Base-by-base conservation (phyloP, 2,113 vertebrate genomes). In the Oenanthe oenanthe region DNA sequence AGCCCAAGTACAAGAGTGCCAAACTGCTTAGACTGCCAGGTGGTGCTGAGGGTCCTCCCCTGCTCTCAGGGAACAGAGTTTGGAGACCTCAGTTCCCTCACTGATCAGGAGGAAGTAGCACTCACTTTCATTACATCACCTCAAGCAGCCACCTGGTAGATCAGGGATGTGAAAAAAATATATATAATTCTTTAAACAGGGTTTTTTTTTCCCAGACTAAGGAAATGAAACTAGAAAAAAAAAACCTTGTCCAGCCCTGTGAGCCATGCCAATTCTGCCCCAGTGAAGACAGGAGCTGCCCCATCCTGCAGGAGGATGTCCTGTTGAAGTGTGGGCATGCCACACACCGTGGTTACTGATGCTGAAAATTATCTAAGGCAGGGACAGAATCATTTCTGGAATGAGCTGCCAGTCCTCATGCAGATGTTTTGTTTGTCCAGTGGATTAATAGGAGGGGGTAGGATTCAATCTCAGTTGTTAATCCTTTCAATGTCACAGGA, bases 401-500 rank as follows among this genome's bases (percentile, higher is more conserved):
- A 45, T 31, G 48, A 22, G 9, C 79, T 91, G n/a, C 34, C 75
- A 26, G 45, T 22, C 45, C 45, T 76, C 32, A 25, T 48, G 28
- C 0, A 11, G 40, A 60, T 28, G 31, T 45, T 77, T 32, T 17
- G 21, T 20, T 83, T 7, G 1, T 47, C 29, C 50, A n/a, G 70
- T 34, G 78, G 83, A 93, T 95, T 87, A 92, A 85, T 34, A 70
- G 48, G 45, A 78, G 57, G 21, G 58, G 26, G 34, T 75, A 89
- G 75, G 32, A 43, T 88, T 89, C 83, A 63, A n/a, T 73, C 63
- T 82, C 50, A 32, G 74, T n/a, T 43, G 42, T 66, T 92, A 92
- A 96, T 89, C 75, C 87, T 89, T 94, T 31, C 85, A 50, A 28
- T 79, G 85, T 91, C 89, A 80, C 45, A 57, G 76, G 67, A 87